phyloP scores from a whole-genome alignment of 1,140 invertebrate species.

The Lasioglossum baleicum region DNA sequence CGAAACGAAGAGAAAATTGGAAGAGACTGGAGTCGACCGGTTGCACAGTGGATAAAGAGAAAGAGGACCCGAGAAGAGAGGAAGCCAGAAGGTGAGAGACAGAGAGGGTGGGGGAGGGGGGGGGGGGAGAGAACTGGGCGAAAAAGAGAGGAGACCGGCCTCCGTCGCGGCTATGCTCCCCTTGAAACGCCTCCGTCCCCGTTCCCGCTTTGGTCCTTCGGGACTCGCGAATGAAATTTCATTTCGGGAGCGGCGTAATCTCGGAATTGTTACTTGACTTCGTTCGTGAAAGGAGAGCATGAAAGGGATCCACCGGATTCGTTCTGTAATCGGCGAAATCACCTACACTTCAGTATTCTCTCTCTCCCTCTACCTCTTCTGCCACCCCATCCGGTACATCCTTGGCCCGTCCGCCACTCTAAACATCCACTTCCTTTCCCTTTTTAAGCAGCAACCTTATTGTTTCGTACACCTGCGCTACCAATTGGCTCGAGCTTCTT shows the following conservation, averaged over 20 bases:
- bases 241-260: conserved; percentile 68
- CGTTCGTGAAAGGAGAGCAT: conserved; percentile 59
- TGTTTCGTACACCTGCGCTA: conserved; percentile 62
- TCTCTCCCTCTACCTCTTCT: too few relatives aligned
- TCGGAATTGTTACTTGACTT: conserved; percentile 72
- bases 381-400: neutral
- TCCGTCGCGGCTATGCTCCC: conserved; percentile 11
- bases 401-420: neutral
- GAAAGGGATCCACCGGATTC: conserved; percentile 62
- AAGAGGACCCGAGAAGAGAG: neutral
- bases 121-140: conserved; percentile 18
- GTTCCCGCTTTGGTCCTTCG: conserved; percentile 36
- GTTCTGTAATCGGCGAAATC: conserved; percentile 62
- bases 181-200: conserved; percentile 49
- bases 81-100: neutral
- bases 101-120: neutral
- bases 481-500: conserved; percentile 40
- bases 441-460: conserved; percentile 51
- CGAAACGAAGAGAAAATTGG: conserved; percentile 73
- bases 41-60: conserved; percentile 39
- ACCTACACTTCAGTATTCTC: conserved; percentile 14
- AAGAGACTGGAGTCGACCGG: conserved; percentile 62
- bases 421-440: conserved; percentile 29
- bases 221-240: conserved; percentile 71
- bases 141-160: too few relatives aligned